A percentile compares a stretch with the other conserved stretches of the same genome.
phyloP scores from a whole-genome alignment of 1,140 invertebrate genomes.

The Brachionus calyciflorus region DNA sequence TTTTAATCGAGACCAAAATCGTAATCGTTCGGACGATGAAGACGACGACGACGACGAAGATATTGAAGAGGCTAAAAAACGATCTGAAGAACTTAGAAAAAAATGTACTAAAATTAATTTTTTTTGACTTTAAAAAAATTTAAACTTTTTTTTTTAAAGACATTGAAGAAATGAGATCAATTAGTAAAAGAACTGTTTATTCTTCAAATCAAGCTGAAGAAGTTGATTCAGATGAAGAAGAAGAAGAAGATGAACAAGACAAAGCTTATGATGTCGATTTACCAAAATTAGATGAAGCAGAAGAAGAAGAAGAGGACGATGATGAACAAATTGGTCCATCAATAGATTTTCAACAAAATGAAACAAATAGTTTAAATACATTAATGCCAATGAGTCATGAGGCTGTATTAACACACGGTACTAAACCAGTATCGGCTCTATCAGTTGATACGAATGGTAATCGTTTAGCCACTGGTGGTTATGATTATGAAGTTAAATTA shows the following conservation, averaged over 20 bases:
- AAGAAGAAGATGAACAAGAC: neutral
- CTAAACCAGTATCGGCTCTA: slow-evolving; percentile 68
- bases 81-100: neutral
- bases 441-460: slow-evolving; percentile 87
- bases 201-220: neutral
- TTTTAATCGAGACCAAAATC: slow-evolving; percentile 4
- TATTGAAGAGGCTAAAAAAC: neutral
- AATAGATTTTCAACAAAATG: slow-evolving; percentile 18
- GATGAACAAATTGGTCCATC: slow-evolving; percentile 5
- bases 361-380: neutral
- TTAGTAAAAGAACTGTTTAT: slow-evolving; percentile 12
- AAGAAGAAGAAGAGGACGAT: neutral
- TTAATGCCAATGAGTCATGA: slow-evolving; percentile 27
- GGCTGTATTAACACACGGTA: slow-evolving; percentile 12
- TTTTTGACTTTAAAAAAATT: neutral
- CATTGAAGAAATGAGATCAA: slow-evolving; percentile 7
- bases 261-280: neutral
- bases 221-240: neutral
- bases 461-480: slow-evolving; percentile 78
- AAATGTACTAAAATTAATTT: neutral
- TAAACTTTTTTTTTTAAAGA: neutral
- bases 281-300: neutral
- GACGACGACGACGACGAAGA: slow-evolving; percentile 15
- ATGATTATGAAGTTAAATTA: slow-evolving; percentile 91
- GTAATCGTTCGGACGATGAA: neutral